These are phyloP conservation scores for Scartelaos histophorus DNA, from an alignment of 2,113 vertebrate genomes.

Conservation along the genomic window DNA sequence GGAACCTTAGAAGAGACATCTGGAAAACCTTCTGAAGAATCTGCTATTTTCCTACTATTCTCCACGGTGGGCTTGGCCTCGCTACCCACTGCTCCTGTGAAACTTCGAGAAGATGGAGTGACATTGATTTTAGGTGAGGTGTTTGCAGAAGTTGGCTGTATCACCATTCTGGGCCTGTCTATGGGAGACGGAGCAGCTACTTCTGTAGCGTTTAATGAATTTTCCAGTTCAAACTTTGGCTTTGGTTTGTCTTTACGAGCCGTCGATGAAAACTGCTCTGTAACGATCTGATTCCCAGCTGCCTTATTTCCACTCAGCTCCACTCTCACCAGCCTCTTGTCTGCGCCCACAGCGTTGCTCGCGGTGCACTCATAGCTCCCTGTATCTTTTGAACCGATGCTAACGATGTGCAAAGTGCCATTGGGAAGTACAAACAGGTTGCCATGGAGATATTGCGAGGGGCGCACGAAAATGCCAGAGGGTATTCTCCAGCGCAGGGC, in stretches of 20 bases:
- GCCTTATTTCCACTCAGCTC: slow-evolving; percentile 52
- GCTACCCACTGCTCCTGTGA: slow-evolving; percentile 15
- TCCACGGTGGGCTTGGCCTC: slow-evolving; percentile 33
- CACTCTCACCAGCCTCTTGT: slow-evolving; percentile 80
- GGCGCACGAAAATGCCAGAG: slow-evolving; percentile 82
- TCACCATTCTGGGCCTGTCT: slow-evolving; percentile 26
- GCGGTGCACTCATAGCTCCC: slow-evolving; percentile 90
- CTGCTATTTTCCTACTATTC: slow-evolving; percentile 30
- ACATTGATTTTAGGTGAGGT: slow-evolving; percentile 44
- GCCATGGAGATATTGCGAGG: slow-evolving; percentile 88
- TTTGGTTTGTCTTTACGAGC: slow-evolving; percentile 32
- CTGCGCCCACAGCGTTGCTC: slow-evolving; percentile 83
- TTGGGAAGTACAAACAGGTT: slow-evolving; percentile 93
- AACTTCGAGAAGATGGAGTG: slow-evolving; percentile 28
- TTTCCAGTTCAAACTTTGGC: slow-evolving; percentile 18
- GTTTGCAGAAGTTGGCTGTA: slow-evolving; percentile 8
- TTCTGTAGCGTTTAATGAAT: slow-evolving; percentile 31
- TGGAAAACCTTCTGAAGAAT: neutral
- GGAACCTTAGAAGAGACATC: neutral
- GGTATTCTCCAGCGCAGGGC: slow-evolving; percentile 85
- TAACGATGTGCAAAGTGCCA: slow-evolving; percentile 88
- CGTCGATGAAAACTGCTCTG: slow-evolving; percentile 29
- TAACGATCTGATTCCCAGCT: slow-evolving; percentile 7
- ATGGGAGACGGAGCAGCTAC: slow-evolving; percentile 16
- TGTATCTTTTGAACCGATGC: slow-evolving; percentile 74